Evolutionary conservation across 2,113 vertebrate genomes (phyloP).

Genomic region (Rhea americana): DNA sequence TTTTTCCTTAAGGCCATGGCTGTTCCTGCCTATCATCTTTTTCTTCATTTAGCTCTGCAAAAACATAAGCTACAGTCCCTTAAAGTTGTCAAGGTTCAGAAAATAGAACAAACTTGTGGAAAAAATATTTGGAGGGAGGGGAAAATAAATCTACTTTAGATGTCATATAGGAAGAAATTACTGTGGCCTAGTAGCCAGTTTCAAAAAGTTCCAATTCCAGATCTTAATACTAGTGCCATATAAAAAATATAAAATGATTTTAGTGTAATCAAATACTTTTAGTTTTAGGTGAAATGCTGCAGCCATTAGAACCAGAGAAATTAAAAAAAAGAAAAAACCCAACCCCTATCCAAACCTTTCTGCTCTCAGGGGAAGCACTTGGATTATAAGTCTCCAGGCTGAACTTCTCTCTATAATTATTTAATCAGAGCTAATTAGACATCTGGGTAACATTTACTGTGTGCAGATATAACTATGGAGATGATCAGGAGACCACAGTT

Average conservation of each 20-base stretch:
- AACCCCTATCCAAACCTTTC: not conserved
- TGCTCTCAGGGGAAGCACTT: not conserved
- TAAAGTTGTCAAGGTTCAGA: not conserved
- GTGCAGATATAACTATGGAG: not conserved
- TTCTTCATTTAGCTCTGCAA: not conserved
- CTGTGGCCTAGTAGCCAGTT: not conserved
- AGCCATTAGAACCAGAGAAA: not conserved
- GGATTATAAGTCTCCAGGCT: not conserved
- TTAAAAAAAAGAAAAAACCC: not conserved
- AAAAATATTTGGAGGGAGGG: not conserved
- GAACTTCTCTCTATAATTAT: not conserved
- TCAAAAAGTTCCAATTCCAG: not conserved
- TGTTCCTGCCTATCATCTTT: constrained; percentile 8
- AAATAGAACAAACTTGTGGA: not conserved
- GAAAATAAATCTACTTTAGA: not conserved
- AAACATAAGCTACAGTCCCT: not conserved
- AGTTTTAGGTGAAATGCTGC: not conserved
- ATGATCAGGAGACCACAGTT: not conserved
- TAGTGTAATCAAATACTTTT: not conserved
- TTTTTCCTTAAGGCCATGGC: not conserved
- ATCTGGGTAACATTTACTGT: not conserved
- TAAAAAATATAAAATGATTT: not conserved
- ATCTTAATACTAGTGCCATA: not conserved
- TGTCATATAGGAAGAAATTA: not conserved
- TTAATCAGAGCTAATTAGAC: not conserved